These are phyloP conservation scores for Chaetogeoica ovagalla DNA, from an alignment of 2,888 invertebrate genomes.

Conservation along the genomic window DNA sequence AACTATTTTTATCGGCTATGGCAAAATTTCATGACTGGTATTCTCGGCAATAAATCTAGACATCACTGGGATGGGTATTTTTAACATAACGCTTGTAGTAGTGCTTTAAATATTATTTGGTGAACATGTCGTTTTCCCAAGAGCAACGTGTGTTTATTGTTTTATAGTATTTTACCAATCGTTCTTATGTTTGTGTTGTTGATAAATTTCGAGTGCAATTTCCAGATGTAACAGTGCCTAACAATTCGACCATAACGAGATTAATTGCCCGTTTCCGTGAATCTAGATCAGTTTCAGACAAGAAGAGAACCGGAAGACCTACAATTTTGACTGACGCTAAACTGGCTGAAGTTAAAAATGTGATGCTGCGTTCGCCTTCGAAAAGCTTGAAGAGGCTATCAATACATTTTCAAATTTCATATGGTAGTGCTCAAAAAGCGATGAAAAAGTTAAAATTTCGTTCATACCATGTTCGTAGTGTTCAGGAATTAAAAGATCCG, in stretches of 20 bases:
- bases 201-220: conserved; percentile 15
- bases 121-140: too few relatives aligned
- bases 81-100: too few relatives aligned
- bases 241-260: conserved; percentile 20
- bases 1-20: too few relatives aligned
- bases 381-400: conserved; percentile 16
- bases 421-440: conserved; percentile 29
- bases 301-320: conserved; percentile 18
- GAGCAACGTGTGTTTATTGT: conserved; percentile 5
- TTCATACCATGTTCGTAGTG: conserved; percentile 13
- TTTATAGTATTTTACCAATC: background rate
- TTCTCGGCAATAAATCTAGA: too few relatives aligned
- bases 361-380: conserved; percentile 12
- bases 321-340: conserved; percentile 17
- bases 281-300: conserved; percentile 21
- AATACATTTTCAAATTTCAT: conserved; percentile 20
- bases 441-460: conserved; percentile 11
- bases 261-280: conserved; percentile 7
- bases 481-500: background rate
- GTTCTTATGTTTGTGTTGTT: conserved; percentile 17
- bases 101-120: too few relatives aligned
- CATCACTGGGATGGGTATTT: too few relatives aligned
- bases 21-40: too few relatives aligned
- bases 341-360: conserved; percentile 17
- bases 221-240: conserved; percentile 18